Base-by-base conservation (phyloP, 2,888 invertebrate genomes). In the Nemurella pictetii region DNA sequence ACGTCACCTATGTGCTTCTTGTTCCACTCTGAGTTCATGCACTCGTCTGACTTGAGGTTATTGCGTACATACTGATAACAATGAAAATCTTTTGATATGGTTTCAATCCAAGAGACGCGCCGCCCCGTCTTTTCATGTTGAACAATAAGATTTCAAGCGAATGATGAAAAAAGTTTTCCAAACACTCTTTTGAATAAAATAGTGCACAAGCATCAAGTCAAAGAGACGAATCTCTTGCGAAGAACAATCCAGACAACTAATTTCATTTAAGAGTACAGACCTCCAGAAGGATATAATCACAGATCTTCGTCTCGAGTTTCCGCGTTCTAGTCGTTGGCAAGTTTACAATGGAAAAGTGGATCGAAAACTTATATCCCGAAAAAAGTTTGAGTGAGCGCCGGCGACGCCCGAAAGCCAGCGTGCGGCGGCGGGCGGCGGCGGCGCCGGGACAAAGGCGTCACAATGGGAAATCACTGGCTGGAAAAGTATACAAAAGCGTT, bases 401-500 rank as follows among this genome's bases (percentile, higher is more conserved):
- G 55, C 55, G 55, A 20, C 55, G 55, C 15, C 55, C 55, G 20
- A 20, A 55, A 7, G 55, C 55, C 55, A 55, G 55, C 55, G 1
- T 55, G 9, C 20, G 55, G n/a, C n/a, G n/a, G n/a, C n/a, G n/a
- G n/a, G n/a, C n/a, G n/a, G n/a, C n/a, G n/a, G n/a, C n/a, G n/a
- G n/a, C n/a, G n/a, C n/a, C 26, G 26, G 26, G 75, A 75, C 75
- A 75, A 75, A 20, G 26, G 75, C 9, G 27, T 75, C 12, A 75
- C 75, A 75, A 75, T 75, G 27, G 75, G 75, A 75, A 75, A 75
- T 75, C 75, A 28, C 28, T 28, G 75, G 26, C 75, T 75, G 75
- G 75, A 75, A 75, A 75, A 75, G 75, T 75, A 75, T 75, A 75
- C 75, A 75, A 75, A 75, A 75, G 75, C 75, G 26, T 28, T 75